phyloP scores from a whole-genome alignment of 2,888 invertebrate species.

The Phaonia tiefii region DNA sequence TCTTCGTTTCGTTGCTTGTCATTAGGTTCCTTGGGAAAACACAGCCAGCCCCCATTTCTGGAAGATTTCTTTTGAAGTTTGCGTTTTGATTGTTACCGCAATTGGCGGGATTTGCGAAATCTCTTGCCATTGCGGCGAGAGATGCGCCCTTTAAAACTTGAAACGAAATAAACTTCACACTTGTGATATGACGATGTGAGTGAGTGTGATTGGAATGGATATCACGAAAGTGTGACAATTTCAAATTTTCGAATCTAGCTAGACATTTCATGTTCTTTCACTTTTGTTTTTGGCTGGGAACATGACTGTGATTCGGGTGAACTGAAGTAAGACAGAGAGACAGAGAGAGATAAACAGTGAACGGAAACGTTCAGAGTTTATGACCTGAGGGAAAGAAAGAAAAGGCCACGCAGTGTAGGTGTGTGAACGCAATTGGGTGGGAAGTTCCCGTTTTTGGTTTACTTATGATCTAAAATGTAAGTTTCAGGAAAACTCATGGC shows the following conservation, averaged over 20 bases:
- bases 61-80: neutral
- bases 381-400: neutral
- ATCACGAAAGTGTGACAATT: slow-evolving; percentile 3
- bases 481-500: too few relatives aligned
- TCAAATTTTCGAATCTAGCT: too few relatives aligned
- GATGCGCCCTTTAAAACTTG: too few relatives aligned
- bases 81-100: neutral
- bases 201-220: neutral
- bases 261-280: neutral
- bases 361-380: slow-evolving; percentile 2
- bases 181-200: too few relatives aligned
- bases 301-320: neutral
- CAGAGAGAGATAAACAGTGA: too few relatives aligned
- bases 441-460: too few relatives aligned
- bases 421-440: neutral
- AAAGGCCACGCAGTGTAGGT: neutral
- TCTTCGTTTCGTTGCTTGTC: neutral
- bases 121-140: too few relatives aligned
- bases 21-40: slow-evolving; percentile 29
- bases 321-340: neutral
- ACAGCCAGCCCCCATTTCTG: slow-evolving; percentile 26
- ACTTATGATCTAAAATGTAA: too few relatives aligned
- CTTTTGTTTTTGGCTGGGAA: neutral
- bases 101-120: neutral
- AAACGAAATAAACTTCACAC: too few relatives aligned